Conservation (phyloP, 2,797 vertebrate genomes). For the Oreortyx pictus region DNA sequence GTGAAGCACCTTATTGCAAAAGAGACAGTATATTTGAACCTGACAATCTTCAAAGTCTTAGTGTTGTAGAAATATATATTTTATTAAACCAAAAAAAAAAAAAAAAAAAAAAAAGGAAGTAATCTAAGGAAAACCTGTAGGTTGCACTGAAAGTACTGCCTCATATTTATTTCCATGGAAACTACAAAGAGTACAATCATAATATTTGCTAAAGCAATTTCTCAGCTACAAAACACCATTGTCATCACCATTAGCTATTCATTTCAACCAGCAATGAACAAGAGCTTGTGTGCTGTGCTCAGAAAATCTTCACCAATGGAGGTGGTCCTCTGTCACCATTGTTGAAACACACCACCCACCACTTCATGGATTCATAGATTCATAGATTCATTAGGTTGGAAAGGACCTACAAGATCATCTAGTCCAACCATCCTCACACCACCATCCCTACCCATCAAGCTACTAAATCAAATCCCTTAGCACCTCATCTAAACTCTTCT, state of each 20-base stretch:
- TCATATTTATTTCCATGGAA: neutral
- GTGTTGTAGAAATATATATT: neutral
- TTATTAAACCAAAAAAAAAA: neutral
- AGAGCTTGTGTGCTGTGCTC: neutral
- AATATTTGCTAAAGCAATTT: neutral
- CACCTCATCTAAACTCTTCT: too few relatives aligned
- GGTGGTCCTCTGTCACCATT: neutral
- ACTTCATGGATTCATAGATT: too few relatives aligned
- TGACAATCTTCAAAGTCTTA: neutral
- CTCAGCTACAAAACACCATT: neutral
- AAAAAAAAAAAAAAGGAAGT: neutral
- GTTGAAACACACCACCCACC: neutral
- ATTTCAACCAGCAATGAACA: neutral
- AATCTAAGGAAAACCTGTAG: neutral
- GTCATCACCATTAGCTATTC: neutral
- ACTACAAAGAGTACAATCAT: neutral
- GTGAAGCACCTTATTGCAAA: neutral
- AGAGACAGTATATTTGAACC: neutral
- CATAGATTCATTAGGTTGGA: too few relatives aligned
- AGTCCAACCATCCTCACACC: too few relatives aligned
- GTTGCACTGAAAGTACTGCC: neutral
- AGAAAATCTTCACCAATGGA: neutral
- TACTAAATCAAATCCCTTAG: too few relatives aligned
- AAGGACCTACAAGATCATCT: too few relatives aligned
- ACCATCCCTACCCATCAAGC: too few relatives aligned